These are phyloP conservation scores for Plusia festucae DNA, from an alignment of 2,888 invertebrate genomes.

Conservation along the genomic window DNA sequence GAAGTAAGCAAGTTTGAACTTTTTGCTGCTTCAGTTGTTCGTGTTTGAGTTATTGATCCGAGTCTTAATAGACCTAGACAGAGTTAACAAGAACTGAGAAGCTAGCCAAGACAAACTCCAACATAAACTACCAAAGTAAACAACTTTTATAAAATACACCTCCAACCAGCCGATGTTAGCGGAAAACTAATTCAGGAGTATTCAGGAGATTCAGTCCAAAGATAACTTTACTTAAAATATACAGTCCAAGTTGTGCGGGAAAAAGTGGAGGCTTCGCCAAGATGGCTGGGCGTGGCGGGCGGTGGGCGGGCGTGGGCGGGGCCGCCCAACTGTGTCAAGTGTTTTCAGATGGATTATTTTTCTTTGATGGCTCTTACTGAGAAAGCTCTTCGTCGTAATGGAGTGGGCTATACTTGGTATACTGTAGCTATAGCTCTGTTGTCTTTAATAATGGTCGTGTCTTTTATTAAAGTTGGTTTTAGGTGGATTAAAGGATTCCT, in stretches of 20 bases:
- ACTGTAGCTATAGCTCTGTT: slow-evolving; percentile 26
- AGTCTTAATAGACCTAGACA: slow-evolving; percentile 6
- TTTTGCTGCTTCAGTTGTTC: neutral
- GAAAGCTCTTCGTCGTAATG: slow-evolving; percentile 62
- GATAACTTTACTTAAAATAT: slow-evolving; percentile 69
- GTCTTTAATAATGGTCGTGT: slow-evolving; percentile 51
- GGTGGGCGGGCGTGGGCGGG: slow-evolving; percentile 76
- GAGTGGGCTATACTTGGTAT: slow-evolving; percentile 58
- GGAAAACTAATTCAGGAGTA: slow-evolving; percentile 61
- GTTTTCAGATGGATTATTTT: slow-evolving; percentile 66
- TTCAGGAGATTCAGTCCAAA: slow-evolving; percentile 49
- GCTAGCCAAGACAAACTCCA: slow-evolving; percentile 31
- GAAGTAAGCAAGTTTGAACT: neutral
- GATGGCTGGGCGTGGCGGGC: slow-evolving; percentile 67
- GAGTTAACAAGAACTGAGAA: slow-evolving; percentile 6
- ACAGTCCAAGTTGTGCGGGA: slow-evolving; percentile 53
- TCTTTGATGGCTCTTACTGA: slow-evolving; percentile 66
- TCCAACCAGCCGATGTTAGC: slow-evolving; percentile 51
- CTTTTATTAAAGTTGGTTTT: slow-evolving; percentile 58
- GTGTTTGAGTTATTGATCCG: neutral
- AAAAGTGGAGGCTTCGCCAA: slow-evolving; percentile 45
- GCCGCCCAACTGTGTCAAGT: slow-evolving; percentile 77
- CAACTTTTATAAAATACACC: slow-evolving; percentile 54
- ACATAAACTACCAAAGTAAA: slow-evolving; percentile 47
- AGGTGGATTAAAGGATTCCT: slow-evolving; percentile 44